phyloP scores from a whole-genome alignment of 2,113 vertebrate genomes.

The Stegostoma tigrinum region DNA sequence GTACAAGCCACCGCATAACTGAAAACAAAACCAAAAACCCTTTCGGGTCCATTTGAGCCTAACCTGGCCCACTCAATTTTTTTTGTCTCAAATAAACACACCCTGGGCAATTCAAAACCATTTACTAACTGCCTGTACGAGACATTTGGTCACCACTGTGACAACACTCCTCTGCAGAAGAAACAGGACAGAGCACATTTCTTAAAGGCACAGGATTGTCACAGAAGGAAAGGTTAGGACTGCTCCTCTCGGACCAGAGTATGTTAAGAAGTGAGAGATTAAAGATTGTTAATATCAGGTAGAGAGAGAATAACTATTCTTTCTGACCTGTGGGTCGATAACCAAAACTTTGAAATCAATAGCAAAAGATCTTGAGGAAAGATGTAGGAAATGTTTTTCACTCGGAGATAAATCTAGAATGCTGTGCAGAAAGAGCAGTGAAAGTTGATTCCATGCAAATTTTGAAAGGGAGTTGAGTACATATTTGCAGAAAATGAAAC shows the following conservation, averaged over 20 bases:
- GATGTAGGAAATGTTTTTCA: background rate
- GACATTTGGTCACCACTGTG: too few species aligned
- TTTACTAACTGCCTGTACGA: too few species aligned
- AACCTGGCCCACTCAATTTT: too few species aligned
- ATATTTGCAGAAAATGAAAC: background rate
- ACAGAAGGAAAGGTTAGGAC: background rate
- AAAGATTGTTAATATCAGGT: background rate
- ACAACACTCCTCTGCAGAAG: too few species aligned
- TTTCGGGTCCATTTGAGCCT: too few species aligned
- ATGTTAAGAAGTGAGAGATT: background rate
- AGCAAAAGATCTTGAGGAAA: background rate
- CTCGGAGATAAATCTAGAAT: background rate
- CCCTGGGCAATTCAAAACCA: too few species aligned
- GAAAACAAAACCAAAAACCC: too few species aligned
- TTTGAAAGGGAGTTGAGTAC: background rate
- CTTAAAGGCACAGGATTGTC: too few species aligned
- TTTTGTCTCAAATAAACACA: too few species aligned
- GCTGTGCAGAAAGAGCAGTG: background rate
- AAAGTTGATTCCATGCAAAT: background rate
- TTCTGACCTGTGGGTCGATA: background rate
- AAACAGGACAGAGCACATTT: too few species aligned
- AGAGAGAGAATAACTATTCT: background rate
- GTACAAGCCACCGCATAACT: too few species aligned
- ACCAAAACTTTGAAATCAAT: background rate
- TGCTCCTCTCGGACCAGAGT: background rate